Evolutionary conservation across 2,888 invertebrate genomes (phyloP), one percentile per base, ranked within the genome.

Genomic region (Andrena haemorrhoa): DNA sequence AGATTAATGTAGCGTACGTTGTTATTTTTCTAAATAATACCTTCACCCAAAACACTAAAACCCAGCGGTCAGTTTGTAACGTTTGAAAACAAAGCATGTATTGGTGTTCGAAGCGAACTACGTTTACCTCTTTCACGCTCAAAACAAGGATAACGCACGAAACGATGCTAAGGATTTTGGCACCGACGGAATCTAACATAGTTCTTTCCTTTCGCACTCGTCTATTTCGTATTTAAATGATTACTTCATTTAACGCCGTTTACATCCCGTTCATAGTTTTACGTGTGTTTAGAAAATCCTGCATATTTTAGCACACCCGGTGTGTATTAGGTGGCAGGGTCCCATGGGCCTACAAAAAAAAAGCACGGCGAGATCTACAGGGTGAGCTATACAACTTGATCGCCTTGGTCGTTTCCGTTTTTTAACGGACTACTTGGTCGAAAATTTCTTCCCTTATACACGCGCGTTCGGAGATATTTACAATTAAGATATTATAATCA

Each of bases 321-420:
- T 80, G 41, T 56, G 5, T 8, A n/a, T 23, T 70, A 56, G 51
- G 53, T 53, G 61, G 61, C 60, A 68, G 56, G 41, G 56, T 72
- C 16, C 35, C 72, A 68, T 35, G 26, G 20, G 29, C 56, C 66
- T 79, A 72, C 66, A 79, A 71, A 77, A 79, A 35, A 35, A 72
- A 72, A 71, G 29, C n/a, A 35, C n/a, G 16, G 51, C 35, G 26
- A 60, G 23, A 78, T 66, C 35, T 77, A 78, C 60, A 61, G 60
- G 53, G 78, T 78, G 65, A 77, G 61, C 53, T 35, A 23, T 35
- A 68, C 29, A 35, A 68, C 47, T 41, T 56, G 71, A 63, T 79
- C 49, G 68, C 61, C 63, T 68, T 80, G 47, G 49, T 78, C 35
- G 5, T 63, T 56, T 41, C 29, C 20, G 8, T 29, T 68, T 68